These are phyloP conservation scores for Aethina tumida DNA, from an alignment of 1,140 invertebrate species.

Conservation along the genomic window DNA sequence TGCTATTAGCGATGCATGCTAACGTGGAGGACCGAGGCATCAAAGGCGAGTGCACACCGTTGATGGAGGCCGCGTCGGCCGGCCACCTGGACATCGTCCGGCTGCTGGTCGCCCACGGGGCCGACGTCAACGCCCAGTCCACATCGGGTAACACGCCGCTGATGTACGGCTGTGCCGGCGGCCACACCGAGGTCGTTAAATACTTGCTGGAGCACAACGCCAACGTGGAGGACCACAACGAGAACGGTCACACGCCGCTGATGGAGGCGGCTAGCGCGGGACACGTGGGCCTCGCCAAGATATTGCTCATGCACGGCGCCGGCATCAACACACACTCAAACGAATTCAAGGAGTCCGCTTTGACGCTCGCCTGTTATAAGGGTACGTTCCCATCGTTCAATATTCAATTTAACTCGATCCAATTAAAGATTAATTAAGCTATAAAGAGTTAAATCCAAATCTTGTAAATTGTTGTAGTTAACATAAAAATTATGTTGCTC, in stretches of 20 bases:
- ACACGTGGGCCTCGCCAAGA: conserved; percentile 89
- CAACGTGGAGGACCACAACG: conserved; percentile 97
- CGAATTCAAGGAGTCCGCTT: conserved; percentile 93
- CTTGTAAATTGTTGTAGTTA: not conserved
- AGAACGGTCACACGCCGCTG: conserved; percentile 96
- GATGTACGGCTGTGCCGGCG: conserved; percentile 97
- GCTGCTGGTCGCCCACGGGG: conserved; percentile 81
- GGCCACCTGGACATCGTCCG: conserved; percentile 92
- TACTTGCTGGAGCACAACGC: conserved; percentile 83
- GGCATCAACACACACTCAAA: conserved; percentile 98
- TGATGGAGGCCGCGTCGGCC: conserved; percentile 94
- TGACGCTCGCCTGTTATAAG: conserved; percentile 97
- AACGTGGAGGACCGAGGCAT: conserved; percentile 94
- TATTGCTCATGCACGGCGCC: conserved; percentile 83
- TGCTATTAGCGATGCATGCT: conserved; percentile 91
- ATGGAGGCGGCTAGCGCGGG: conserved; percentile 98
- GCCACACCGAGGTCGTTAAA: conserved; percentile 86
- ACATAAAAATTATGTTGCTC: not conserved
- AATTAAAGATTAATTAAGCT: not conserved
- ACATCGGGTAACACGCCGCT: conserved; percentile 93
- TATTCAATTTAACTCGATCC: not conserved
- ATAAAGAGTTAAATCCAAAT: not conserved
- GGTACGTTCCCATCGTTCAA: conserved; percentile 12
- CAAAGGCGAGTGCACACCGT: conserved; percentile 85
- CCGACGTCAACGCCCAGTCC: conserved; percentile 94